Base-by-base conservation (phyloP, 2,797 vertebrate species). In the Lutjanus campechanus region DNA sequence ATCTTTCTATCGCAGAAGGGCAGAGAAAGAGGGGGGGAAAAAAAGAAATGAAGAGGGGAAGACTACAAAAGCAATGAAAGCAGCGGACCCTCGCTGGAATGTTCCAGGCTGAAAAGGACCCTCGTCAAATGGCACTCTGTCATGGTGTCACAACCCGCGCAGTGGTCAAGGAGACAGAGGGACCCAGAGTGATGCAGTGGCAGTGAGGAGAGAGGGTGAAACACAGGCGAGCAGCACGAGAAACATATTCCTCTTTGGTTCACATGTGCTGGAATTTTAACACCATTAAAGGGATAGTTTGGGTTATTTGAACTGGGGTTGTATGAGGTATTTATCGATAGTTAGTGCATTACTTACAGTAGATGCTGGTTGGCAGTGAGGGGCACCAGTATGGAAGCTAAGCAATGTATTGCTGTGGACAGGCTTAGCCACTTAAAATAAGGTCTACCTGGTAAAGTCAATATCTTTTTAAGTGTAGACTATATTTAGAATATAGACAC, bases 111-210 rank as follows among this genome's bases (percentile, higher is more conserved):
- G 71, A 79, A 74, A 87, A 69, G 54, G 54, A 85, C 73, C 51
- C 71, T 80, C 40, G 19, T 88, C 67, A 81, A 90, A 89, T 64
- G 77, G 64, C 69, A 65, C 77, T 87, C 69, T 68, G 82, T 84
- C 73, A 69, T 41, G 58, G 79, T 80, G 79, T 83, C 80, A 81
- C 76, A 82, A 67, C 79, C 5, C 59, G n/a, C 55, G 72, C 47
- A 69, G 79, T n/a, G 60, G 77, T 79, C 81, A 78, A 82, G 73
- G 69, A 78, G 83, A 83, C 19, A 29, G 61, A 55, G 41, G 8
- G 20, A 61, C 51, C 19, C n/a, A 65, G 61, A 73, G 47, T 40
- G 81, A 76, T 4, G 40, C 25, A n/a, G 58, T 13, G 55, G 58
- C 25, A 60, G 61, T 25, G 68, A 72, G 5, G 16, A 60, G 25